Conservation (phyloP, 2,797 vertebrate genomes). For the Dermochelys coriacea region DNA sequence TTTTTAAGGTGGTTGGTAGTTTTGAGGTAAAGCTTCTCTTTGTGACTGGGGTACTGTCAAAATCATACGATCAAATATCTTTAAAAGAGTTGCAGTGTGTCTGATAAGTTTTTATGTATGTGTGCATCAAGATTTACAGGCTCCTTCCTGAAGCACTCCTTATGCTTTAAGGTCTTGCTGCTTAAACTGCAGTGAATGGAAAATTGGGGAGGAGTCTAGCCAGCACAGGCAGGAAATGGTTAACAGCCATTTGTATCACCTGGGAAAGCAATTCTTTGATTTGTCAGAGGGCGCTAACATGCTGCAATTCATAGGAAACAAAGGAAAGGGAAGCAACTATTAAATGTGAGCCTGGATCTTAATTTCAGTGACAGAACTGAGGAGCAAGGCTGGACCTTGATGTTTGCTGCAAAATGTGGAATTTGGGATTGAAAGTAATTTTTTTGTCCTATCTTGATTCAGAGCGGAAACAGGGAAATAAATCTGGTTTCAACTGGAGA, state of each 20-base stretch:
- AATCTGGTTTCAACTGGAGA: background rate
- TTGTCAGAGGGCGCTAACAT: constrained; percentile 76
- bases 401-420: background rate
- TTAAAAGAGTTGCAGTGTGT: background rate
- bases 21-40: background rate
- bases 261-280: constrained; percentile 74
- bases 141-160: background rate
- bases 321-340: constrained; percentile 58
- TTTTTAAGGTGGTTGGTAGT: constrained; percentile 1
- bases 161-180: background rate
- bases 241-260: constrained; percentile 67
- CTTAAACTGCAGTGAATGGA: background rate
- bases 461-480: constrained; percentile 33
- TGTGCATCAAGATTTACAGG: background rate
- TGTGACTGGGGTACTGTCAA: background rate
- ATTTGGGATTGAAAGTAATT: background rate
- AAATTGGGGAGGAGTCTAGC: constrained; percentile 56
- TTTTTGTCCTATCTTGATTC: background rate
- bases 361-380: constrained; percentile 36
- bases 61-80: background rate
- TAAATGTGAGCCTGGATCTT: constrained; percentile 50
- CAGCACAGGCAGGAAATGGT: constrained; percentile 64
- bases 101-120: background rate
- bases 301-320: constrained; percentile 67
- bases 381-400: constrained; percentile 29